Evolutionary conservation across 1,140 invertebrate species (phyloP).

Genomic region (Ephestia elutella): DNA sequence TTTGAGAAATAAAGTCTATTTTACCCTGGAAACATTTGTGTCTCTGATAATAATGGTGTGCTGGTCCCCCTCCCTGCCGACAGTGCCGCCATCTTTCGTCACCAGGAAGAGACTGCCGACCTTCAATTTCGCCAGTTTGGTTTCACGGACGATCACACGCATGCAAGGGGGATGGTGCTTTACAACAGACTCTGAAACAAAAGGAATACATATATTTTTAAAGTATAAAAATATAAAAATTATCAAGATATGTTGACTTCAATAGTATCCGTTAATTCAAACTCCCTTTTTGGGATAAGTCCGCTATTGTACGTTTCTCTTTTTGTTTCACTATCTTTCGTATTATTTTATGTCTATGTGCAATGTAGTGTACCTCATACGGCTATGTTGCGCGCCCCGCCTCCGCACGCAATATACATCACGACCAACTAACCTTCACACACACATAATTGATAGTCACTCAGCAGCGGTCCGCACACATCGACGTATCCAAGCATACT

Average conservation of each 20-base stretch:
- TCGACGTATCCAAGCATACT: too few relatives aligned
- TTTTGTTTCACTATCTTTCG: too few relatives aligned
- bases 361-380: too few relatives aligned
- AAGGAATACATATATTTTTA: not conserved
- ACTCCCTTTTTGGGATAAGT: too few relatives aligned
- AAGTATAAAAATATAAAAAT: not conserved
- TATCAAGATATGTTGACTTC: not conserved
- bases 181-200: conserved; percentile 76
- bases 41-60: conserved; percentile 86
- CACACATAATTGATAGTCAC: too few relatives aligned
- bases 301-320: too few relatives aligned
- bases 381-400: too few relatives aligned
- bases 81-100: conserved; percentile 87
- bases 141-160: conserved; percentile 88
- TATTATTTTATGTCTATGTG: too few relatives aligned
- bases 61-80: conserved; percentile 87
- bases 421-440: too few relatives aligned
- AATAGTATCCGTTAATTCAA: too few relatives aligned
- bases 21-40: conserved; percentile 85
- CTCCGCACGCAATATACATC: too few relatives aligned
- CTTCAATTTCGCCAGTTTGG: conserved; percentile 79
- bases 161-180: conserved; percentile 89
- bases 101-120: conserved; percentile 88
- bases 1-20: conserved; percentile 11
- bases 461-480: too few relatives aligned